phyloP scores from a whole-genome alignment of 1,140 invertebrate genomes.

The Ephestia elutella region DNA sequence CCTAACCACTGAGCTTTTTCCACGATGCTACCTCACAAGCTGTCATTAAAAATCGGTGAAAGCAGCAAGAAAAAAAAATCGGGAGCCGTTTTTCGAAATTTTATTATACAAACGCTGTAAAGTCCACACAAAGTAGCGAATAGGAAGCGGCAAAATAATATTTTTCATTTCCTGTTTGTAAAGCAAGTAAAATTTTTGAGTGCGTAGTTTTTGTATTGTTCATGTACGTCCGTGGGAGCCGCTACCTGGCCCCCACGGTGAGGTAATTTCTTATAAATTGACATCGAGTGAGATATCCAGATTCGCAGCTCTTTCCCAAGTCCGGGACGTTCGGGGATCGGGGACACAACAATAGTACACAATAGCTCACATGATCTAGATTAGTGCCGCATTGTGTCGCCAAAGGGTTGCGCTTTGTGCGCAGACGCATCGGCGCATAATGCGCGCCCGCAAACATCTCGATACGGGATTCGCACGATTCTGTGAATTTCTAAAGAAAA shows the following conservation, averaged over 20 bases:
- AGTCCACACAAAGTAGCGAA: conserved; percentile 28
- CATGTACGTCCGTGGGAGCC: conserved; percentile 57
- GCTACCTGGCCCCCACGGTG: conserved; percentile 65
- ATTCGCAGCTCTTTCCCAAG: conserved; percentile 40
- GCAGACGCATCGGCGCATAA: conserved; percentile 55
- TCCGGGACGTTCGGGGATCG: conserved; percentile 27
- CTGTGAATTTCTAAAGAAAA: conserved; percentile 73
- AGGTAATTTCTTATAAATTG: conserved; percentile 68
- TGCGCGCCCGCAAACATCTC: conserved; percentile 65
- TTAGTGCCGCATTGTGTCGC: conserved; percentile 72
- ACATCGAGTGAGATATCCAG: conserved; percentile 66
- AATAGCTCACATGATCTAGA: conserved; percentile 70
- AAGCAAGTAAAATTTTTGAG: conserved; percentile 49
- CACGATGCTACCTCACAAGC: conserved; percentile 23
- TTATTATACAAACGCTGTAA: conserved; percentile 23
- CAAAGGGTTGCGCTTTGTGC: conserved; percentile 67
- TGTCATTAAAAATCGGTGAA: conserved; percentile 34
- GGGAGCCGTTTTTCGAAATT: conserved; percentile 33
- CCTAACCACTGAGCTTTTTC: conserved; percentile 38
- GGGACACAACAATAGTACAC: conserved; percentile 44
- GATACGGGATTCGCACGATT: conserved; percentile 64
- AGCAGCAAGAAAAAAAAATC: conserved; percentile 32
- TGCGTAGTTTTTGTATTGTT: conserved; percentile 61
- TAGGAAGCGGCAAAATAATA: conserved; percentile 61
- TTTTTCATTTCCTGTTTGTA: conserved; percentile 70